Percentiles rank a stretch among this genome's conserved stretches.
Conservation (phyloP, 2,797 vertebrate species). For the Simalia tracyae region DNA sequence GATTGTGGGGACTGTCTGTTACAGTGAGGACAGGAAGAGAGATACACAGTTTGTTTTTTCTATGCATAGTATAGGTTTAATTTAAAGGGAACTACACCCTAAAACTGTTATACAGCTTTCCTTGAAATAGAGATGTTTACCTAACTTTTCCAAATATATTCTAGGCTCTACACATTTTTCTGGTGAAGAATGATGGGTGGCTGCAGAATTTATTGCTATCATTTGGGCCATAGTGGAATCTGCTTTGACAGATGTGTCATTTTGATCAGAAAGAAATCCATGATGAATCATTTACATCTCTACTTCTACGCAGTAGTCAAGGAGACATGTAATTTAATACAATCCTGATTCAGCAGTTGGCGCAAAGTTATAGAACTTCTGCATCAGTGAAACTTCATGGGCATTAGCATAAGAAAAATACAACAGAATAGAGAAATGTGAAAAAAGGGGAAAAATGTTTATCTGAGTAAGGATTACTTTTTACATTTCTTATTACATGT, state of each 20-base stretch:
- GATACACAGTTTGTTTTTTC: not conserved
- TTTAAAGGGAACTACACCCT: not conserved
- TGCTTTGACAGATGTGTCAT: not conserved
- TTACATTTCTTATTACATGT: not conserved
- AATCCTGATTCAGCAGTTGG: constrained; percentile 1
- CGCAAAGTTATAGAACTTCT: not conserved
- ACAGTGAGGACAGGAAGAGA: not conserved
- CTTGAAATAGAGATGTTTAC: not conserved
- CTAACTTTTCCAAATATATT: not conserved
- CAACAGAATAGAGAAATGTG: not conserved
- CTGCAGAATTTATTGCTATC: not conserved
- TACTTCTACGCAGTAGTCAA: not conserved
- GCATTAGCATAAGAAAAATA: not conserved
- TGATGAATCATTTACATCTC: not conserved
- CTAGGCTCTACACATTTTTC: not conserved
- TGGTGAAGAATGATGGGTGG: not conserved
- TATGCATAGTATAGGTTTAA: not conserved
- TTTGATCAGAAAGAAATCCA: not conserved
- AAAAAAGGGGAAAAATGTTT: not conserved
- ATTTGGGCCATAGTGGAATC: not conserved
- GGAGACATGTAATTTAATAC: not conserved
- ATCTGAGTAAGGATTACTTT: not conserved
- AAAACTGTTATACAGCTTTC: not conserved
- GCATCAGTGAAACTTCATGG: not conserved
- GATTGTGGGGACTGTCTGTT: not conserved